Evolutionary conservation across 1,140 invertebrate genomes (phyloP), one percentile per base, ranked within the genome.

Genomic region (Apis dorsata): DNA sequence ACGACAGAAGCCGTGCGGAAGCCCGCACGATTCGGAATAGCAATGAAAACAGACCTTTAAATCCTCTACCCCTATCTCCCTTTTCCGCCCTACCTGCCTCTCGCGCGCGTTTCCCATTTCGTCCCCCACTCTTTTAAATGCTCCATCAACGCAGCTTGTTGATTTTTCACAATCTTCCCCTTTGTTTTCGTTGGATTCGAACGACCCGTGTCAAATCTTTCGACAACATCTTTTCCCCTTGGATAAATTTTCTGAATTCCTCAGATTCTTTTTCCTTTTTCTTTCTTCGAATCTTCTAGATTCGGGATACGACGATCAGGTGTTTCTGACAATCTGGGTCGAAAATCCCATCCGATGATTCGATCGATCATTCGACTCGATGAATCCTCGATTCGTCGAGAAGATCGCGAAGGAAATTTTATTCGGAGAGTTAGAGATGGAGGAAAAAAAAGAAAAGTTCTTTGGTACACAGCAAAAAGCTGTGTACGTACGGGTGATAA

Each of bases 1-100:
- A 84, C 79, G 82, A 88, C 81, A 90, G 86, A 87, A 90, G 83
- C 87, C 89, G 87, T 91, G 89, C 90, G 90, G 89, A 91, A 91
- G 72, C 84, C 74, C 83, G 81, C 89, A 84, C 85, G 84, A 89
- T 89, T 88, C 86, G 83, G 90, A 89, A 90, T 90, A 90, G 86
- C 89, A 90, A 90, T 90, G 89, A 89, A 85, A 89, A 87, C 81
- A 81, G 79, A 80, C 88, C 84, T 86, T 82, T 89, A 90, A 90
- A 90, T 89, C 34, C 82, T 24, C 24, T 82, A 79, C 72, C 76
- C 71, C 81, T 84, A 81, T 87, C 85, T 87, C 84, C 79, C 72
- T 53, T 44, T 66, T 72, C 69, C 77, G 75, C 57, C 78, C 13
- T 84, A 70, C 24, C 65, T 62, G 65, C 55, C 7, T 9, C 24